Base-by-base conservation (phyloP, 1,140 invertebrate species). In the Musca domestica region DNA sequence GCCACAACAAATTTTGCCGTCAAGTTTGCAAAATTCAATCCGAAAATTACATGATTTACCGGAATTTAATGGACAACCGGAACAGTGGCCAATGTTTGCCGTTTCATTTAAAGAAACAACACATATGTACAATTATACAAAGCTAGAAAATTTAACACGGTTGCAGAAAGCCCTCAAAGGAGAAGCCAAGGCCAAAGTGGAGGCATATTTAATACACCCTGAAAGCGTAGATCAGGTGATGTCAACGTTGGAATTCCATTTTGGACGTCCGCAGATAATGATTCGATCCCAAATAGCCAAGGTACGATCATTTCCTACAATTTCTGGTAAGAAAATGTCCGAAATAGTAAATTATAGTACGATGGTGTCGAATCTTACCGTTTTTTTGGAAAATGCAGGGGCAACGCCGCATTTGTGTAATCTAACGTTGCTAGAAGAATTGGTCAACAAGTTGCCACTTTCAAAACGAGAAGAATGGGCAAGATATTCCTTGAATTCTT, bases 1-100 rank as follows among this genome's bases (percentile, higher is more conserved):
- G 34, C 34, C 34, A 12, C 34, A 41, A 41, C 34, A 41, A 7
- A 41, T 41, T 5, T 2, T 7, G 34, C 34, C 6, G 34, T 9
- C 34, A 12, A 12, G 34, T 41, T 10, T 41, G 34, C 34, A 41
- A 12, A 7, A 41, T 41, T 41, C 34, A 7, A 49, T 19, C 19
- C 19, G 66, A 17, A 67, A 67, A 46, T 20, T 67, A 14, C 27
- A 34, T n/a, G 52, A 67, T 14, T n/a, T 67, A 19, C 66, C 66
- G 3, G 66, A 67, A 14, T 68, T 68, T 51, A 23, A 20, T 20
- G 54, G 67, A 5, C 22, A 20, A 25, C 34, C 67, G 3, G 54
- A 68, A 30, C 54, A 68, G 10, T 68, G 67, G 48, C 58, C 58
- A 2, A 51, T 68, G 20, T 68, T 68, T 64, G 34, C 34, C 30